These are phyloP conservation scores for Cybosia mesomella DNA, from an alignment of 2,888 invertebrate species.

Conservation along the genomic window DNA sequence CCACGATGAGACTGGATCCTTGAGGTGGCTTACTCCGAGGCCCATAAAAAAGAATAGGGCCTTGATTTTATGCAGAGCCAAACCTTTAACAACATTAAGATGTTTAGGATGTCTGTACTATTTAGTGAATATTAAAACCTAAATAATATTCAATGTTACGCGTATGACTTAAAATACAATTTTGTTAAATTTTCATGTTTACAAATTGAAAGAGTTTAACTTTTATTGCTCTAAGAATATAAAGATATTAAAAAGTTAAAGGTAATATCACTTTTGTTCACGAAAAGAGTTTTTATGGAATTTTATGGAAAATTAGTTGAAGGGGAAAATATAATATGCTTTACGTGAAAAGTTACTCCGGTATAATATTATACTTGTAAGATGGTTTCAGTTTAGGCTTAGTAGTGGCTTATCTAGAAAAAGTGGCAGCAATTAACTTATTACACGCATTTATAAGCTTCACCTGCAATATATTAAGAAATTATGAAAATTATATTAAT, in stretches of 20 bases:
- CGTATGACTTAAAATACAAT: conserved; percentile 50
- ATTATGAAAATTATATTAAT: too few species aligned
- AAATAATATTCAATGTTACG: not conserved
- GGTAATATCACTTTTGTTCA: not conserved
- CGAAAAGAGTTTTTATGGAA: not conserved
- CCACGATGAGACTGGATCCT: too few species aligned
- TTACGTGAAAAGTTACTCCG: not conserved
- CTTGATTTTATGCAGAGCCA: too few species aligned
- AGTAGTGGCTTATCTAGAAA: not conserved
- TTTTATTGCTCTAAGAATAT: conserved; percentile 19
- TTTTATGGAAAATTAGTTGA: conserved; percentile 1
- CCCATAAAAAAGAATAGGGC: too few species aligned
- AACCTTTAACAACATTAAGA: too few species aligned
- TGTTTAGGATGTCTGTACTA: too few species aligned
- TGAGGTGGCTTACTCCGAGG: too few species aligned
- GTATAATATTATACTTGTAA: not conserved
- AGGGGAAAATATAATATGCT: not conserved
- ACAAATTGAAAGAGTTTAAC: conserved; percentile 68
- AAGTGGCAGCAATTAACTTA: not conserved
- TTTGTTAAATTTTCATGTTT: conserved; percentile 56
- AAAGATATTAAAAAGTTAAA: conserved; percentile 1
- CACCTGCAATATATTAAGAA: too few species aligned
- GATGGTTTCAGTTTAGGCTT: too few species aligned
- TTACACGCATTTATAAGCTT: too few species aligned
- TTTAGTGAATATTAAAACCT: too few species aligned